A percentile compares a stretch with the other conserved stretches of the same genome.
These are phyloP conservation scores for Neotoma lepida DNA, from an alignment of 2,113 vertebrate species.

Conservation along the genomic window DNA sequence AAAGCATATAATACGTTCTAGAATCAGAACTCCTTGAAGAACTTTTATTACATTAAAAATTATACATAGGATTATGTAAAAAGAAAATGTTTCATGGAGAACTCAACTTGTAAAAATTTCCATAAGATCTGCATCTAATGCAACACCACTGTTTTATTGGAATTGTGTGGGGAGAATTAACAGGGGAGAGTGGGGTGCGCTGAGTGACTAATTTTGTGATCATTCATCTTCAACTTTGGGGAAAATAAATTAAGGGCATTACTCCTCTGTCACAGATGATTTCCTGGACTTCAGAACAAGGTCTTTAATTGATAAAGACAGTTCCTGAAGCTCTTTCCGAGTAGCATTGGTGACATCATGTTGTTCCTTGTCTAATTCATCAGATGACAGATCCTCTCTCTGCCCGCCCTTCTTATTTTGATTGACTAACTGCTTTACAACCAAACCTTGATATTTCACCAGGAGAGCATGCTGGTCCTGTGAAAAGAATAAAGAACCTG, in stretches of 20 bases:
- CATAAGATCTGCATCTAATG: conserved; percentile 50
- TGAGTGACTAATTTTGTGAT: conserved; percentile 13
- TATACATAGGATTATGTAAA: neutral
- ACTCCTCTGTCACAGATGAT: conserved; percentile 90
- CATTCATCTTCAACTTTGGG: conserved; percentile 23
- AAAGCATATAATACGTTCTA: conserved; percentile 28
- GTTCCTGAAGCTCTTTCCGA: conserved; percentile 88
- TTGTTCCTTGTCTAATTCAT: conserved; percentile 78
- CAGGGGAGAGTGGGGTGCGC: neutral
- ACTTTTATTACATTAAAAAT: neutral
- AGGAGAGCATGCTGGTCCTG: conserved; percentile 94
- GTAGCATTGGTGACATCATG: conserved; percentile 83
- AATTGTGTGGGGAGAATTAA: neutral
- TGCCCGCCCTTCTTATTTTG: conserved; percentile 89
- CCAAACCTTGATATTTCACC: conserved; percentile 92
- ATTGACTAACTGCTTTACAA: conserved; percentile 93
- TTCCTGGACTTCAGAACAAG: conserved; percentile 92
- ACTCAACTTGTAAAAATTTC: conserved; percentile 58
- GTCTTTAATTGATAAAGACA: conserved; percentile 91
- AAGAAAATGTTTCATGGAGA: conserved; percentile 40
- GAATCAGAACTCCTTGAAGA: conserved; percentile 25
- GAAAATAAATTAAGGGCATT: conserved; percentile 63
- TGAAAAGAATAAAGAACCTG: conserved; percentile 61
- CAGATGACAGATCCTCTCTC: conserved; percentile 76
- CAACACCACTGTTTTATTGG: conserved; percentile 5